Base-by-base conservation (phyloP, 2,888 invertebrate genomes). In the Lepidochitona cinerea region DNA sequence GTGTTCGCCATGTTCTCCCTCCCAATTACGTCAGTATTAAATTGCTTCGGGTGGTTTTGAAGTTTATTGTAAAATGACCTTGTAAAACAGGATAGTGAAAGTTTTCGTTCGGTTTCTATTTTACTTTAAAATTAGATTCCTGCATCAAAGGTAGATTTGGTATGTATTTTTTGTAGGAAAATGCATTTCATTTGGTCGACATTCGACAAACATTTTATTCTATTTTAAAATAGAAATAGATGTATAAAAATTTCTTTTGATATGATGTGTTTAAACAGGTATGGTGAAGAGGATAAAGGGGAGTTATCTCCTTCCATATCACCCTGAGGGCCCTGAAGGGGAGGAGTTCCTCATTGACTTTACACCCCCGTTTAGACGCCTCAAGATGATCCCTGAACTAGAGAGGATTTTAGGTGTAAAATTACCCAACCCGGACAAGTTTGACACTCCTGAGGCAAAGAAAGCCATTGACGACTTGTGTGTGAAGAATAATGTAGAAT, bases 261-360 rank as follows among this genome's bases (percentile, higher is more conserved):
- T 41, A 32, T 23, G 2, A 18, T 71, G 5, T 68, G 14, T 71
- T 36, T 71, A 84, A 85, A 29, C 81, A 93, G 93, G 97, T 68
- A 96, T 99, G 97, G 99, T 99, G 0, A 95, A 96, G 89, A 93
- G 94, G 83, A 95, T 99, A 85, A 95, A 95, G 89, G 98, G 98
- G 5, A 93, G 94, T 14, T 97, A 97, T 89, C 97, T 97, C 92
- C 93, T 97, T 4, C 93, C 93, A 85, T 99, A 97, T 89, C 98
- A 97, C 90, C 98, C 98, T 0, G 91, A 92, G 49, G 93, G 93
- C 1, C 90, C 91, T 1, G 96, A 97, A 79, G 97, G 97, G 0
- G 94, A 82, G 0, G 96, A 95, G 5, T 94, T 95, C 68, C 94
- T 95, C 84, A 94, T 99, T 74, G 99, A 99, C 91, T 99, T 99